Percentiles rank a stretch among this genome's conserved stretches.
Evolutionary conservation across 2,113 vertebrate species (phyloP).

Genomic region (Poeciliopsis prolifica): DNA sequence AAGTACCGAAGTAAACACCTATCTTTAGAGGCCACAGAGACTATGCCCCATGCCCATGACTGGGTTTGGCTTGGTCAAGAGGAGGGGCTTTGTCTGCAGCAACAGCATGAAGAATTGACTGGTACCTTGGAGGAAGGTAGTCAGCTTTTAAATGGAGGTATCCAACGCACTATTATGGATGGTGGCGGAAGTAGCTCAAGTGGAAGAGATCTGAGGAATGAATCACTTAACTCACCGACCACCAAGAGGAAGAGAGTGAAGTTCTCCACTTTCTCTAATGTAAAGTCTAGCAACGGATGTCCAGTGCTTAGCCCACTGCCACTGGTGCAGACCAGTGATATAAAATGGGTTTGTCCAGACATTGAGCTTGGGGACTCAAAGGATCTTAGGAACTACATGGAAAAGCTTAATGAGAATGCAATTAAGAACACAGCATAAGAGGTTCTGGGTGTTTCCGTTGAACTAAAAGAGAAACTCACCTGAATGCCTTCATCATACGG

Average conservation of each 20-base stretch:
- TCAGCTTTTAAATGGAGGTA: constrained; percentile 83
- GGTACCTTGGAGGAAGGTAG: constrained; percentile 82
- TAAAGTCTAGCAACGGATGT: constrained; percentile 83
- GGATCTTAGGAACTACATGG: constrained; percentile 88
- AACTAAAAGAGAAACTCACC: constrained; percentile 80
- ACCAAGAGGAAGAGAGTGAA: constrained; percentile 93
- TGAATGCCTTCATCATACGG: constrained; percentile 84
- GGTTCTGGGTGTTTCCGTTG: constrained; percentile 45
- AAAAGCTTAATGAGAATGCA: constrained; percentile 86
- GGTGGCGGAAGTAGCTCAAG: constrained; percentile 65
- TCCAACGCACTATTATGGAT: constrained; percentile 60
- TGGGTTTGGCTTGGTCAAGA: constrained; percentile 98
- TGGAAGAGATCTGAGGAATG: constrained; percentile 77
- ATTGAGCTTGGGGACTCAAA: constrained; percentile 85
- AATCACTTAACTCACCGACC: constrained; percentile 84
- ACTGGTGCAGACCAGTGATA: constrained; percentile 83
- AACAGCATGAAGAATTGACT: constrained; percentile 82
- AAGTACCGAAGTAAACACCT: constrained; percentile 91
- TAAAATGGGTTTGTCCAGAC: constrained; percentile 91
- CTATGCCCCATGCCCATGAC: constrained; percentile 91
- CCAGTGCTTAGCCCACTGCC: constrained; percentile 86
- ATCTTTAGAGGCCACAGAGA: constrained; percentile 84
- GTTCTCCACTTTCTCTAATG: constrained; percentile 90
- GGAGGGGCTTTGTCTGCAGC: constrained; percentile 78
- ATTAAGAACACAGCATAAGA: constrained; percentile 77